These are phyloP conservation scores for Thamnophis elegans DNA, from an alignment of 2,797 vertebrate species.

Conservation along the genomic window DNA sequence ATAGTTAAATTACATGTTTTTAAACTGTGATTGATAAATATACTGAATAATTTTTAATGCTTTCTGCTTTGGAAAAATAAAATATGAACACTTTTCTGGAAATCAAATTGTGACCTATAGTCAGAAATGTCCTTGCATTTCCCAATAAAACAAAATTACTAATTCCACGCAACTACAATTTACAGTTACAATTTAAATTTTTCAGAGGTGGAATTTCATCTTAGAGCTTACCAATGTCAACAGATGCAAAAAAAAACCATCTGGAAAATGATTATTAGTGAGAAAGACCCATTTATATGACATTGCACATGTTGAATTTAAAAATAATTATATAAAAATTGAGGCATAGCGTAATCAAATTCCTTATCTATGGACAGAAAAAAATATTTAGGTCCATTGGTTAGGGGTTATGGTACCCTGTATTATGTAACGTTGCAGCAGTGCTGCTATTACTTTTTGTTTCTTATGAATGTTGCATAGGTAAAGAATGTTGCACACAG, in stretches of 20 bases:
- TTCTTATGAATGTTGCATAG: background rate
- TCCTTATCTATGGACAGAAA: background rate
- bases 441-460: background rate
- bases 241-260: background rate
- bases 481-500: background rate
- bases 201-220: background rate
- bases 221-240: fast-evolving
- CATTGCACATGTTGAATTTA: background rate
- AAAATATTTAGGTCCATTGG: background rate
- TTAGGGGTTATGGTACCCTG: background rate
- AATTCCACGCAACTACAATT: background rate
- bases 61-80: fast-evolving
- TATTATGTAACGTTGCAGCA: background rate
- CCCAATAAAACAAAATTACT: background rate
- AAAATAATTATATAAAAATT: background rate
- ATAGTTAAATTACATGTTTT: background rate
- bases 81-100: background rate
- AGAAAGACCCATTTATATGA: background rate
- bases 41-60: fast-evolving
- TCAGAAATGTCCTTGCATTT: background rate
- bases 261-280: background rate
- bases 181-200: background rate
- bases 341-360: background rate
- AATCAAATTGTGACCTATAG: background rate
- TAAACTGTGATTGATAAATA: background rate